Evolutionary conservation across 2,888 invertebrate species (phyloP).

Genomic region (Panopea generosa): DNA sequence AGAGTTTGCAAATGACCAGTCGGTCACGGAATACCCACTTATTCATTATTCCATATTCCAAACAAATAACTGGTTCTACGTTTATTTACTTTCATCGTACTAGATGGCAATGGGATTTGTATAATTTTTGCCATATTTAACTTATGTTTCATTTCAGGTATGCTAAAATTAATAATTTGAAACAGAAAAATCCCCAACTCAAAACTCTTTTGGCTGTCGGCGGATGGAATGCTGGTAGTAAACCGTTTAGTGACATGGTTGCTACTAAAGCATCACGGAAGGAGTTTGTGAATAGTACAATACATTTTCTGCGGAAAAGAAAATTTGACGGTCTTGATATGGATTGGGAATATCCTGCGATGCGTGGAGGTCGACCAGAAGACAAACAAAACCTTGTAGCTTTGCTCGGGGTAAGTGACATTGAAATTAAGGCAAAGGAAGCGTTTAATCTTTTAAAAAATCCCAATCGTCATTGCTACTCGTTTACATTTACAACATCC

Average conservation of each 20-base stretch:
- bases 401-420: conserved; percentile 49
- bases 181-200: conserved; percentile 65
- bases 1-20: too few relatives aligned
- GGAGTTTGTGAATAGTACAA: conserved; percentile 65
- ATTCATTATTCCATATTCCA: too few relatives aligned
- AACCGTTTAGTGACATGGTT: conserved; percentile 70
- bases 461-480: too few relatives aligned
- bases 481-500: too few relatives aligned
- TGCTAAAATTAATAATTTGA: conserved; percentile 66
- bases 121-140: too few relatives aligned
- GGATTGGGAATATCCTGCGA: conserved; percentile 78
- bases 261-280: conserved; percentile 49
- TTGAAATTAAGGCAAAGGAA: too few relatives aligned
- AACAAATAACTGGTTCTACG: too few relatives aligned
- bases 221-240: conserved; percentile 74
- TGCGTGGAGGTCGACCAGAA: conserved; percentile 69
- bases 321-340: conserved; percentile 75
- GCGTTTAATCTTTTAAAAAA: too few relatives aligned
- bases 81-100: too few relatives aligned
- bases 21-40: too few relatives aligned
- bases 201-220: conserved; percentile 74
- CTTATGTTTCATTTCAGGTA: conserved; percentile 62
- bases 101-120: too few relatives aligned
- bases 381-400: conserved; percentile 62
- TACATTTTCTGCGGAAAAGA: conserved; percentile 64